Conservation (phyloP, 2,888 invertebrate genomes). For the Stenurella melanura region DNA sequence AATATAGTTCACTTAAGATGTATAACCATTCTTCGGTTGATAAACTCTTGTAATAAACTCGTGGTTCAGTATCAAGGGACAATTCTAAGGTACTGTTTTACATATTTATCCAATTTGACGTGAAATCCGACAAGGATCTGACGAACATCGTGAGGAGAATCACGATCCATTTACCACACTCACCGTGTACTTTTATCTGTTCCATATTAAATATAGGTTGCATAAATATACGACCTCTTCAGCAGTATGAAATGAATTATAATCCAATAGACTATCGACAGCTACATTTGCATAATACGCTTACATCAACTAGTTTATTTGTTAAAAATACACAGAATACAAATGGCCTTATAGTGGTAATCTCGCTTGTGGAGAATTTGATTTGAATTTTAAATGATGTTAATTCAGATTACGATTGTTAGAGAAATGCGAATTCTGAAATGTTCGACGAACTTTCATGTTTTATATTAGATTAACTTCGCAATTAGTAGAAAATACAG, state of each 20-base stretch:
- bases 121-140: too few relatives aligned
- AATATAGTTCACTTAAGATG: too few relatives aligned
- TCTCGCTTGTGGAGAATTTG: not conserved
- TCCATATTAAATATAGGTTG: slow-evolving; percentile 2
- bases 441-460: not conserved
- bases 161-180: not conserved
- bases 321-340: slow-evolving; percentile 12
- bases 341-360: slow-evolving; percentile 3
- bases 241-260: slow-evolving; percentile 5
- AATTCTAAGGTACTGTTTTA: too few relatives aligned
- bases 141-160: not conserved
- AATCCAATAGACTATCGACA: slow-evolving; percentile 10
- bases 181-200: not conserved
- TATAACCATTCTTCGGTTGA: too few relatives aligned
- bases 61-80: too few relatives aligned
- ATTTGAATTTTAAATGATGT: slow-evolving; percentile 16
- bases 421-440: not conserved
- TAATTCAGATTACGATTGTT: not conserved
- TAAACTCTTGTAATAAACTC: too few relatives aligned
- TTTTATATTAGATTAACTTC: not conserved
- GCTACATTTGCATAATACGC: not conserved
- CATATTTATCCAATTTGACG: too few relatives aligned
- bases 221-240: not conserved
- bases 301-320: slow-evolving; percentile 10
- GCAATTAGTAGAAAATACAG: not conserved